A percentile compares a stretch with the other conserved stretches of the same genome.
These are phyloP conservation scores for Danaus melanippus DNA, from an alignment of 1,140 invertebrate genomes.

Conservation along the genomic window DNA sequence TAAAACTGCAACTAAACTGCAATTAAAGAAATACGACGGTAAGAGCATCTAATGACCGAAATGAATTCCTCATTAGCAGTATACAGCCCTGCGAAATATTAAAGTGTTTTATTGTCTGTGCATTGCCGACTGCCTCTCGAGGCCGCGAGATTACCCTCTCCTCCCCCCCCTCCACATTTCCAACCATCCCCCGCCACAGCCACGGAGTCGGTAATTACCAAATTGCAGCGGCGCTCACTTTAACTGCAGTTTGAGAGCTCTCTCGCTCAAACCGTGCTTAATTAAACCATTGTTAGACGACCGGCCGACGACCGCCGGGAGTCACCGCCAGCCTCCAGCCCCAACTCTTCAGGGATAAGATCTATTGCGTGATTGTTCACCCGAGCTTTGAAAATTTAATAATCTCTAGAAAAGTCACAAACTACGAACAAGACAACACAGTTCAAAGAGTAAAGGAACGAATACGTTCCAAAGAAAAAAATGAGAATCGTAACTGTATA, in stretches of 20 bases:
- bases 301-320: constrained; percentile 7
- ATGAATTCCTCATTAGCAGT: constrained; percentile 34
- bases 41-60: constrained; percentile 26
- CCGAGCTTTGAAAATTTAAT: not conserved
- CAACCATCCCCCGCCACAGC: constrained; percentile 4
- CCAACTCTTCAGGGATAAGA: not conserved
- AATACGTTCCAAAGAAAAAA: no score
- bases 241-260: constrained; percentile 35
- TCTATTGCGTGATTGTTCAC: not conserved
- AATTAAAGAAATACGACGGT: constrained; percentile 21
- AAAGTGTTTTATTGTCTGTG: constrained; percentile 36
- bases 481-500: no score
- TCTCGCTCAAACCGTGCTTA: constrained; percentile 42
- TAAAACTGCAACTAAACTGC: constrained; percentile 17
- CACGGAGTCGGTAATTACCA: constrained; percentile 39
- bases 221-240: constrained; percentile 45
- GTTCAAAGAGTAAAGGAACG: no score
- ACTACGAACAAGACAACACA: not conserved
- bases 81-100: constrained; percentile 26
- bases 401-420: not conserved
- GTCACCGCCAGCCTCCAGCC: not conserved
- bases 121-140: constrained; percentile 27
- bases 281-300: constrained; percentile 48
- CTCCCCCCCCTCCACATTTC: constrained; percentile 4
- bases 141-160: constrained; percentile 29